phyloP scores from a whole-genome alignment of 2,888 invertebrate genomes.

The Lingula anatina region DNA sequence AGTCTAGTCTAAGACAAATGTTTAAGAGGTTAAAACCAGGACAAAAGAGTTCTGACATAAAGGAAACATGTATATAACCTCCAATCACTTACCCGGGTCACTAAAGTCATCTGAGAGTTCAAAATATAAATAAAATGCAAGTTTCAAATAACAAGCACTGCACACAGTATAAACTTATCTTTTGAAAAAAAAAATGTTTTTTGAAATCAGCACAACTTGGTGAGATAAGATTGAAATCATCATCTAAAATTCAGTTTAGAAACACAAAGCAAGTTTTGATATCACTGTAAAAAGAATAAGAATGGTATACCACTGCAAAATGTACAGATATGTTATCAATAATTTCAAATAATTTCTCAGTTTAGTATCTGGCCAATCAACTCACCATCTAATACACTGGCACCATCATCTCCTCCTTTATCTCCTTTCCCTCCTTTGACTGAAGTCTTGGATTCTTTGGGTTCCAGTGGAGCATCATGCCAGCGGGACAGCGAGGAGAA shows the following conservation, averaged over 20 bases:
- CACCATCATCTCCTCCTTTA: conserved; percentile 38
- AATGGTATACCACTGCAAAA: not conserved
- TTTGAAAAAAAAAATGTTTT: not conserved
- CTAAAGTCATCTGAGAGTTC: too few species aligned
- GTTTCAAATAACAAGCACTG: not conserved
- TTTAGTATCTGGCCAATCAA: not conserved
- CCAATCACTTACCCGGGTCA: too few species aligned
- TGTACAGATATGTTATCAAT: not conserved
- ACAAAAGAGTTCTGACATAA: too few species aligned
- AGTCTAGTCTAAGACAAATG: too few species aligned
- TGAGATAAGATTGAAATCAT: not conserved
- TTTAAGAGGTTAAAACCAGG: too few species aligned
- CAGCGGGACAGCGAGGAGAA: conserved; percentile 46
- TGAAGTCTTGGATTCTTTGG: conserved; percentile 35
- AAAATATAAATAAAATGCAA: not conserved
- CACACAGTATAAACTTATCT: not conserved
- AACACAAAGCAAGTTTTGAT: too few species aligned
- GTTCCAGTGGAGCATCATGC: conserved; percentile 35
- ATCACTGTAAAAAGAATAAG: too few species aligned
- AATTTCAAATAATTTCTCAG: not conserved
- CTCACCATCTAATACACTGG: conserved; percentile 31
- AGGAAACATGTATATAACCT: too few species aligned
- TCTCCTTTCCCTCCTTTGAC: conserved; percentile 28
- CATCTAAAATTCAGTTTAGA: not conserved
- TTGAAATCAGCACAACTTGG: not conserved